Evolutionary conservation across 2,888 invertebrate genomes (phyloP).

Genomic region (Drosophila macrospina): DNA sequence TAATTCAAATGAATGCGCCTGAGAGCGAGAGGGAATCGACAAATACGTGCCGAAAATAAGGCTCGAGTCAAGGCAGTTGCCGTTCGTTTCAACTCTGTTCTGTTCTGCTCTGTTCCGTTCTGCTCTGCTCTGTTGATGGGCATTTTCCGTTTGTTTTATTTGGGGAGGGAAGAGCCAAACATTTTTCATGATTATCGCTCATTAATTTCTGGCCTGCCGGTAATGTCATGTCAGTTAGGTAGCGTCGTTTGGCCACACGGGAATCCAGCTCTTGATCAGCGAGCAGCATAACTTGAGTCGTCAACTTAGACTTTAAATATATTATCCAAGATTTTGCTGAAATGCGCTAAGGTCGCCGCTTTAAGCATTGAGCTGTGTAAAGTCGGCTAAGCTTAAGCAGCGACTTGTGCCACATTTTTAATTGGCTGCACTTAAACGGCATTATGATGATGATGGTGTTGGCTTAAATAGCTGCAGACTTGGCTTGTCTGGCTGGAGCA

Average conservation of each 20-base stretch:
- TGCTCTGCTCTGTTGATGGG: neutral
- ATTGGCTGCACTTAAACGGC: slow-evolving; percentile 50
- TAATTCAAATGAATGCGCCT: slow-evolving; percentile 52
- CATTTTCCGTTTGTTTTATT: slow-evolving; percentile 18
- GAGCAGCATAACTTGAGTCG: neutral
- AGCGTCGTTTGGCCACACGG: neutral
- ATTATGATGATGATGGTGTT: slow-evolving; percentile 23
- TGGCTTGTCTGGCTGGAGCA: slow-evolving; percentile 9
- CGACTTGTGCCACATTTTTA: slow-evolving; percentile 41
- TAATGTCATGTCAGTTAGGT: slow-evolving; percentile 50
- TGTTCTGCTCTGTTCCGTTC: too few relatives aligned
- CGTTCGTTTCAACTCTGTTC: too few relatives aligned
- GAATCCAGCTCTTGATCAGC: neutral
- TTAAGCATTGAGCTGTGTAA: neutral
- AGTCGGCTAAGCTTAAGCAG: slow-evolving; percentile 1
- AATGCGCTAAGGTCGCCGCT: neutral
- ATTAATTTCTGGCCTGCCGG: slow-evolving; percentile 58
- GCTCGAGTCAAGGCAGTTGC: slow-evolving; percentile 1
- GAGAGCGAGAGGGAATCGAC: slow-evolving; percentile 30
- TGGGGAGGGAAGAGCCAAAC: slow-evolving; percentile 31
- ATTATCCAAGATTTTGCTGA: neutral
- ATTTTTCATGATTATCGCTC: slow-evolving; percentile 71
- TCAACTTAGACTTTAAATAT: slow-evolving; percentile 8
- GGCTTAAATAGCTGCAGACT: slow-evolving; percentile 23
- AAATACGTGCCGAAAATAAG: slow-evolving; percentile 45